Evolutionary conservation across 2,797 vertebrate genomes (phyloP), one percentile per base, ranked within the genome.

Genomic region (Neomorphus geoffroyi): DNA sequence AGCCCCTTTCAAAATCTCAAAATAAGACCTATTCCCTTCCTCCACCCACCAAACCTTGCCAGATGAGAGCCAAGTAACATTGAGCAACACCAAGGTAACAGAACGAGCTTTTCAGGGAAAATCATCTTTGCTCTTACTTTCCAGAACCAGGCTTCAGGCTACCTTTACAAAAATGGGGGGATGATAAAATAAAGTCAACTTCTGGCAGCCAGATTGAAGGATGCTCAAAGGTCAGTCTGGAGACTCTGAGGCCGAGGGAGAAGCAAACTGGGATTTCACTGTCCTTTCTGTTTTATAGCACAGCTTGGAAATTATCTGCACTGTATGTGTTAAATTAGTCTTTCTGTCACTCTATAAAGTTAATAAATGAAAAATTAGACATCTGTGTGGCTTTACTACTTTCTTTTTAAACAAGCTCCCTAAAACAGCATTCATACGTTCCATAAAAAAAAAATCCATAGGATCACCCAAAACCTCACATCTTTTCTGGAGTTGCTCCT

Each of bases 21-120:
- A 93, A 90, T 69, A 93, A 93, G 45, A 67, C 45, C n/a, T 67
- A 56, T 39, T 90, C 39, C 78, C 71, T 79, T 90, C 77, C 64
- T 90, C 74, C 67, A 75, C 35, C 12, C 56, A 0, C 48, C 4
- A 2, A 92, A 61, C 18, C 14, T 77, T 75, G n/a, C 80, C 92
- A 94, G 66, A 35, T 18, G 75, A 79, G 33, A 94, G 32, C 30
- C 16, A 79, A 93, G 50, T 33, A 62, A n/a, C 9, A 28, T 1
- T 62, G 32, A 41, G 41, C 37, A 73, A 82, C 8, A 62, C 8
- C 24, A 70, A 61, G 9, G 43, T 37, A 19, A 48, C 16, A 80
- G 28, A 83, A 66, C 4, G 30, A 86, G 23, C n/a, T 64, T 81
- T 88, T 78, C 24, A 62, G 18, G 39, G 32, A 18, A 90, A 13